phyloP scores from a whole-genome alignment of 2,797 vertebrate genomes.

The Galago senegalensis region DNA sequence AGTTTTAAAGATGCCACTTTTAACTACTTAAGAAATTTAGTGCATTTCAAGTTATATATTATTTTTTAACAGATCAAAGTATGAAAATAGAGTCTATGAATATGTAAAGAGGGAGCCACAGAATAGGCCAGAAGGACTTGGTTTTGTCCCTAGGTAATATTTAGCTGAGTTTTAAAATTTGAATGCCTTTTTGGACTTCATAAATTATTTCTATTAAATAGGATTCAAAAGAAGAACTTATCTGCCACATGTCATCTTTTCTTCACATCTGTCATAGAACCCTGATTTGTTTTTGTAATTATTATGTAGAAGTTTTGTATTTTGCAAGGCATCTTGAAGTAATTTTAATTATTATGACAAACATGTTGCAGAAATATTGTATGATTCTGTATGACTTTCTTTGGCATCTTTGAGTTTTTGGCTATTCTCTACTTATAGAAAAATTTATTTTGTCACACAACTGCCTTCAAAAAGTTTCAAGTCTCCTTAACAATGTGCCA shows the following conservation, averaged over 20 bases:
- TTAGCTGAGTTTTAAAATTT: constrained; percentile 70
- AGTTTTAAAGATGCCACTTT: constrained; percentile 54
- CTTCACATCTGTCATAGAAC: constrained; percentile 58
- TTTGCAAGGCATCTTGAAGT: constrained; percentile 38
- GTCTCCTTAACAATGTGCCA: constrained; percentile 63
- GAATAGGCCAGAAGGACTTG: neutral
- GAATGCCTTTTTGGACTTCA: constrained; percentile 59
- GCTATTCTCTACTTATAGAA: constrained; percentile 30
- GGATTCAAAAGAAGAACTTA: constrained; percentile 65
- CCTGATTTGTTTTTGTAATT: constrained; percentile 52
- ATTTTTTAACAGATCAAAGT: constrained; percentile 50
- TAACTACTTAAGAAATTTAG: constrained; percentile 37
- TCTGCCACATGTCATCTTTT: constrained; percentile 25
- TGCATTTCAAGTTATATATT: constrained; percentile 62
- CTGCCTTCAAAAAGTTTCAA: constrained; percentile 65
- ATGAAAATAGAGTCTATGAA: constrained; percentile 58
- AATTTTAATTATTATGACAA: constrained; percentile 73
- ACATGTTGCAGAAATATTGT: constrained; percentile 41
- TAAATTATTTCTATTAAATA: constrained; percentile 70
- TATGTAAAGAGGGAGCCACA: constrained; percentile 43
- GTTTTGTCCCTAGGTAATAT: constrained; percentile 46
- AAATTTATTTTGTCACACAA: constrained; percentile 62
- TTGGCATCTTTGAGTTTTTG: constrained; percentile 45
- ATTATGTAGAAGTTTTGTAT: constrained; percentile 55
- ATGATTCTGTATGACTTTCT: constrained; percentile 35